Evolutionary conservation across 2,113 vertebrate species (phyloP), one percentile per base, ranked within the genome.

Genomic region (Chamaetylas fuelleborni): DNA sequence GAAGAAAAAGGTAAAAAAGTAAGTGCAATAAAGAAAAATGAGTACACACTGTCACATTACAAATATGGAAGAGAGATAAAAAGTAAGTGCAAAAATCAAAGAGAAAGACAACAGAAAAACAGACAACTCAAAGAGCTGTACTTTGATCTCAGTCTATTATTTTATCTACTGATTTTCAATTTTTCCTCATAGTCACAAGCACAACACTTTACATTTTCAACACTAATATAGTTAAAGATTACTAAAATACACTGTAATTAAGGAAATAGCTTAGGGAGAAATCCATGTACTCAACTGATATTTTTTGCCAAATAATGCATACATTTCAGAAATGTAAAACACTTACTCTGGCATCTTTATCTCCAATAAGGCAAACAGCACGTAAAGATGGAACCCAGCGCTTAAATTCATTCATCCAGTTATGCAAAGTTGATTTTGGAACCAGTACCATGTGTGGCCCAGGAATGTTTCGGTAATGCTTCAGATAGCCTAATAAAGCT

Each of bases 381-480:
- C 97, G 98, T 31, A 99, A 94, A 2, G 98, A 98, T 8, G 99
- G 98, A 62, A 99, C 98, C 99, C 99, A 99, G 79, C 98, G 98
- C 85, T 99, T 99, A 97, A 99, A 99, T 86, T 99, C 99, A 57
- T 98, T 98, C 98, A 99, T 99, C 99, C 99, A 99, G 91, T 99
- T 99, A 92, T 99, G 98, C 70, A 99, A 96, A 45, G 98, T 99
- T 61, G 99, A 99, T 89, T 99, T 99, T 81, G 99, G 99, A 81
- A 99, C 99, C 95, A 99, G 97, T 85, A 99, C 99, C 99, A 99
- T 99, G 94, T 99, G 99, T 36, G 99, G 99, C 66, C 99, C 99
- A 19, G 98, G 98, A 96, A 99, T 98, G 96, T 99, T 99, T 86
- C 99, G 96, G 96, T 98, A 99, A 96, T 99, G 98, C 90, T 99